Evolutionary conservation across 2,797 vertebrate genomes (phyloP).

Genomic region (Taenioides sp.): DNA sequence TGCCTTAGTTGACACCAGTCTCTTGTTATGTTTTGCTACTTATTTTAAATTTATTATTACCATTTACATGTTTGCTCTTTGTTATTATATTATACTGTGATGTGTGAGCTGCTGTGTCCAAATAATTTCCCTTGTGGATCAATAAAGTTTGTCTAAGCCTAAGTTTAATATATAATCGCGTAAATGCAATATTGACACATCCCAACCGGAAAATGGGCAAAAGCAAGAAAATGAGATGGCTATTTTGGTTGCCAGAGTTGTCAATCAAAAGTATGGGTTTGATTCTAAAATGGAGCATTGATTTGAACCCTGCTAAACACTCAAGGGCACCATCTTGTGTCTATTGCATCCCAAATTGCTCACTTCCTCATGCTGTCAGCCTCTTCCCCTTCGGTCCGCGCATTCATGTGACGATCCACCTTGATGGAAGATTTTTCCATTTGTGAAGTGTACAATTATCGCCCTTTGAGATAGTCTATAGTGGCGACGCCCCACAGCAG

Average conservation of each 20-base stretch:
- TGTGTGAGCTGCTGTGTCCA: too few species aligned
- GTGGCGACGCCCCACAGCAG: slow-evolving; percentile 1
- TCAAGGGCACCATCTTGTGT: slow-evolving; percentile 16
- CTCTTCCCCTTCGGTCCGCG: slow-evolving; percentile 14
- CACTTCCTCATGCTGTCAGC: slow-evolving; percentile 19
- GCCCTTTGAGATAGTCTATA: slow-evolving; percentile 14
- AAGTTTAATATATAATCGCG: slow-evolving; percentile 34
- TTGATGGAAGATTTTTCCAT: slow-evolving; percentile 23
- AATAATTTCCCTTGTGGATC: too few species aligned
- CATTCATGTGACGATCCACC: slow-evolving; percentile 10
- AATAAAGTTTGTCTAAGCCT: too few species aligned
- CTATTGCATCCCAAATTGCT: slow-evolving; percentile 20
- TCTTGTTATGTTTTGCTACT: too few species aligned
- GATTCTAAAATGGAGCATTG: slow-evolving; percentile 24
- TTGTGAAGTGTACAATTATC: slow-evolving; percentile 18
- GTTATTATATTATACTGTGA: too few species aligned
- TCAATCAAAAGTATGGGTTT: slow-evolving; percentile 10
- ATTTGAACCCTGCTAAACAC: slow-evolving; percentile 13
- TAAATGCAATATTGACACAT: slow-evolving; percentile 48
- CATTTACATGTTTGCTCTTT: too few species aligned
- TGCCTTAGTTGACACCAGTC: too few species aligned
- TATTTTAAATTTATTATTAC: too few species aligned
- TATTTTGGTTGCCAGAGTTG: slow-evolving; percentile 4
- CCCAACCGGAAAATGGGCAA: slow-evolving; percentile 5
- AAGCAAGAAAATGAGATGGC: neutral